Percentiles rank a stretch among this genome's conserved stretches.
Evolutionary conservation across 92 coral and sea anemone species (phyloP).

Genomic region (Palythoa heliodiscus): DNA sequence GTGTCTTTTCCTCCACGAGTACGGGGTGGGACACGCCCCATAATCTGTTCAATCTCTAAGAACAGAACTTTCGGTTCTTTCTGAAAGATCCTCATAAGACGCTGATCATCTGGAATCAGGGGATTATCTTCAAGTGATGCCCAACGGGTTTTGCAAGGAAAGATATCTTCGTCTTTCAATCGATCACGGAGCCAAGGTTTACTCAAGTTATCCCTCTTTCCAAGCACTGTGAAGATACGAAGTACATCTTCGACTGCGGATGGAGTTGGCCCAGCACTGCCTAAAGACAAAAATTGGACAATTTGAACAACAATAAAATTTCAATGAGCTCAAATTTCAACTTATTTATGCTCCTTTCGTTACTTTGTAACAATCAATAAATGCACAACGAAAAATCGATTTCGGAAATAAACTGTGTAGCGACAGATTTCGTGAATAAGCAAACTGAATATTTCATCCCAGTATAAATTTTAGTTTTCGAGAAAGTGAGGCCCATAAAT

Average conservation of each 20-base stretch:
- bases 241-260: slow-evolving; percentile 61
- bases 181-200: slow-evolving; percentile 51
- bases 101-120: slow-evolving; percentile 70
- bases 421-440: too few relatives aligned
- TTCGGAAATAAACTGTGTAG: too few relatives aligned
- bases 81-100: slow-evolving; percentile 70
- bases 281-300: neutral
- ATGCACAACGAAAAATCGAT: too few relatives aligned
- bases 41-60: slow-evolving; percentile 58
- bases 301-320: neutral
- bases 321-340: neutral
- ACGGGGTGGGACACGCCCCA: slow-evolving; percentile 17
- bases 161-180: slow-evolving; percentile 60
- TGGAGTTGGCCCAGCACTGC: slow-evolving; percentile 70
- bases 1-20: slow-evolving; percentile 5
- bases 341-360: neutral
- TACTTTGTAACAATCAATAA: too few relatives aligned
- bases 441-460: too few relatives aligned
- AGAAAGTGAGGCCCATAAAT: too few relatives aligned
- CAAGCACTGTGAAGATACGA: slow-evolving; percentile 77
- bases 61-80: slow-evolving; percentile 69
- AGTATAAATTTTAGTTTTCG: too few relatives aligned
- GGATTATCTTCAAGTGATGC: slow-evolving; percentile 80
- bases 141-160: slow-evolving; percentile 77
- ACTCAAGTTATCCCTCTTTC: slow-evolving; percentile 43